These are phyloP conservation scores for Aradophagus sp. DNA, from an alignment of 1,140 invertebrate genomes.

Conservation along the genomic window DNA sequence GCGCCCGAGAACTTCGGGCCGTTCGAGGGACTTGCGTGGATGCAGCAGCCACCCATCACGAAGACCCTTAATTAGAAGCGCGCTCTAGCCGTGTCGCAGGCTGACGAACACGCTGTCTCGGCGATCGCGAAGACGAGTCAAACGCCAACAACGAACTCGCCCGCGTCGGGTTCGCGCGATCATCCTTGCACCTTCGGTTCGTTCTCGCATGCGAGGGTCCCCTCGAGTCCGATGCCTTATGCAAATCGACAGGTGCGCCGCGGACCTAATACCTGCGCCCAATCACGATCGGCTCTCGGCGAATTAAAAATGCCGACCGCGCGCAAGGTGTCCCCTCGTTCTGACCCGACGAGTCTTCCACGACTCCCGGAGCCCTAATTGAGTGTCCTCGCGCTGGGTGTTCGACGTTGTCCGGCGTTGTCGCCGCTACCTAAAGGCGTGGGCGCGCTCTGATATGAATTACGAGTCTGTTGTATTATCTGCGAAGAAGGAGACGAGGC, in stretches of 20 bases:
- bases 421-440: constrained; percentile 74
- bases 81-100: constrained; percentile 44
- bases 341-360: too few species aligned
- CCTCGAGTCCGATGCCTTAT: constrained; percentile 57
- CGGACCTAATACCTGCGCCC: constrained; percentile 52
- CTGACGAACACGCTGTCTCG: constrained; percentile 52
- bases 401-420: constrained; percentile 72
- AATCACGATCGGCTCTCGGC: constrained; percentile 54
- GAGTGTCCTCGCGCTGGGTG: constrained; percentile 75
- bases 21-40: too few species aligned
- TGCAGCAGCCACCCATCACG: constrained; percentile 56
- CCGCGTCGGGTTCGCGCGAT: constrained; percentile 45
- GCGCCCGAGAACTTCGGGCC: too few species aligned
- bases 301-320: constrained; percentile 51
- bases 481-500: constrained; percentile 59
- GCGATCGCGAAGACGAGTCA: constrained; percentile 31
- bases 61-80: constrained; percentile 61
- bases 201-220: constrained; percentile 20
- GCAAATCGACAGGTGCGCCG: constrained; percentile 66
- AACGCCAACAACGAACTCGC: constrained; percentile 42
- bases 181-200: constrained; percentile 48
- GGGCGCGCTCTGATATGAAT: constrained; percentile 73
- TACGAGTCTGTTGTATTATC: constrained; percentile 75
- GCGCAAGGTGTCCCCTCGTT: constrained; percentile 41
- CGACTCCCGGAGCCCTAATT: constrained; percentile 67